Evolutionary conservation across 2,113 vertebrate genomes (phyloP).

Genomic region (Corythoichthys intestinalis): DNA sequence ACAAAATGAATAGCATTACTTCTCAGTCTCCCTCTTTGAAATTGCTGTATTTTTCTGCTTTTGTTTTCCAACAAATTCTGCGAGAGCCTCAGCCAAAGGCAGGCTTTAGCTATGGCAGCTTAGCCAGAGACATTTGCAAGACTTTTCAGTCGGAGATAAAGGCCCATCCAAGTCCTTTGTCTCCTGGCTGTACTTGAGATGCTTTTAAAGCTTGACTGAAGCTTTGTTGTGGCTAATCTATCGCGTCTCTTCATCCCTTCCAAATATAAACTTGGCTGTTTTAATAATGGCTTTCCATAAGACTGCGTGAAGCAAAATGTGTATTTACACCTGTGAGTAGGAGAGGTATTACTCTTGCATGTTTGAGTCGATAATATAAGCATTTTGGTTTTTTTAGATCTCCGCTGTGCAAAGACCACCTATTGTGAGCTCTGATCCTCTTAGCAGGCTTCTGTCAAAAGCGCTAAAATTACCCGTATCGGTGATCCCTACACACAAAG

Average conservation of each 20-base stretch:
- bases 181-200: constrained; percentile 41
- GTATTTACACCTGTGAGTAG: constrained; percentile 54
- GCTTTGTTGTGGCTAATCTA: constrained; percentile 56
- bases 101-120: constrained; percentile 60
- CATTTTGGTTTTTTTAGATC: constrained; percentile 51
- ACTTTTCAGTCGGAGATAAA: constrained; percentile 51
- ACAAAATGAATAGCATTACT: constrained; percentile 25
- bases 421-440: constrained; percentile 62
- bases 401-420: constrained; percentile 50
- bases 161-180: constrained; percentile 49
- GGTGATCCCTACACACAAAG: constrained; percentile 51
- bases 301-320: constrained; percentile 45
- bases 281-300: constrained; percentile 63
- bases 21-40: background rate
- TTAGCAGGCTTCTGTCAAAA: constrained; percentile 53
- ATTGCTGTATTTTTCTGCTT: constrained; percentile 22
- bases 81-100: constrained; percentile 35
- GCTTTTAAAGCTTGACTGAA: constrained; percentile 47
- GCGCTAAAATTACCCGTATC: constrained; percentile 57
- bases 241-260: constrained; percentile 26
- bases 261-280: constrained; percentile 59
- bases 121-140: constrained; percentile 52
- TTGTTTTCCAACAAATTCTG: constrained; percentile 50
- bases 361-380: constrained; percentile 25
- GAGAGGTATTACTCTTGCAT: constrained; percentile 10